Base-by-base conservation (phyloP, 2,797 vertebrate species). In the Microctenopoma lineatum region DNA sequence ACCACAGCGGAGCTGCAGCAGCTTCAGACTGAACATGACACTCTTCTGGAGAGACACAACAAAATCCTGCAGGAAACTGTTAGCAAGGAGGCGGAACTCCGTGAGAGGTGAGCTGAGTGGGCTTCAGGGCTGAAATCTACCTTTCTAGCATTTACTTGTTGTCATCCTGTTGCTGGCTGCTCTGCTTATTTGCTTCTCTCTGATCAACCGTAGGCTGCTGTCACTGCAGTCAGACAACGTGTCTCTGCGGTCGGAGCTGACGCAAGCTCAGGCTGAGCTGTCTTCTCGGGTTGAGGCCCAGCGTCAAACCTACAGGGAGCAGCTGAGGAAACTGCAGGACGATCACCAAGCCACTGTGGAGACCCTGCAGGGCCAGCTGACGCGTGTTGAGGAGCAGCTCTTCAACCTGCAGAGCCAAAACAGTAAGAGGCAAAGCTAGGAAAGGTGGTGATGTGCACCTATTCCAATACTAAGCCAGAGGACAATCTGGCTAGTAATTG, bases 31-130 rank as follows among this genome's bases (percentile, higher is more conserved):
- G 96, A 99, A 70, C 96, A 99, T 0, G 96, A 98, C 86, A 94
- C 95, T 14, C 92, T 99, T 46, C 92, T 98, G 77, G 98, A 99
- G 86, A 94, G 97, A 27, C 98, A 99, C 92, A 99, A 97, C 90
- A 96, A 96, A 86, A 97, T 97, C 89, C 95, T 99, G 42, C 98
- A 99, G 86, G 97, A 99, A 87, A 96, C 92, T 0, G 91, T 99
- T 25, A 86, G 87, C 66, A 98, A 98, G 85, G 98, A 99, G 88
- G 97, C 96, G 0, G 96, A 98, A 75, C 95, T 99, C 42, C 92
- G 97, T 1, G 97, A 99, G 90, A 97, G 96, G 98, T 98, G 71
- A 81, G 72, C 14, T n/a, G 4, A 8, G 47, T 55, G 1, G 9
- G 26, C 16, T 18, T 48, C 3, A 45, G 44, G 9, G 15, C 7